Base-by-base conservation (phyloP, 2,888 invertebrate genomes). In the Cremastinae sp. region DNA sequence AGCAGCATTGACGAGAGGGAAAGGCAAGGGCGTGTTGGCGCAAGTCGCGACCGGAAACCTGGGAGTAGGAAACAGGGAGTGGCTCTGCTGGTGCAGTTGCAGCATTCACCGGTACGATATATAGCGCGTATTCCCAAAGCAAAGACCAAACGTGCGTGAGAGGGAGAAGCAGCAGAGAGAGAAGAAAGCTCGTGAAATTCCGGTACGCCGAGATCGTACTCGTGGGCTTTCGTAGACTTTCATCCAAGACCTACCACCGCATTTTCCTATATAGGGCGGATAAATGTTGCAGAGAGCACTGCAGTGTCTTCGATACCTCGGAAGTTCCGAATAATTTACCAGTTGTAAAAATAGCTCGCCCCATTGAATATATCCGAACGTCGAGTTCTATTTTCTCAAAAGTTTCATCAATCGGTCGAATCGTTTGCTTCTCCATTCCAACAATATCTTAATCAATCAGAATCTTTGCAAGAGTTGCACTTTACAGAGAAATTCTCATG, bases 71-170 rank as follows among this genome's bases (percentile, higher is more conserved):
- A 75, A 74, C 38, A 79, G 78, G 79, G 78, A 78, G 80, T 79
- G 79, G 78, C 80, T 66, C 74, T 65, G 80, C 74, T 74, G 66
- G 66, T 66, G 80, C 79, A 76, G 64, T 75, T 79, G 74, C 76
- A 76, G 72, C 76, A 73, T 49, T 76, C 71, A 61, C 36, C 43
- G 41, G 45, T 34, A 28, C 36, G 69, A 75, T 74, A n/a, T n/a
- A 76, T 71, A 43, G 61, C 68, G 22, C 34, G 59, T 68, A 36
- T 65, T 74, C 56, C 70, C 62, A 58, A 45, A 61, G 59, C 43
- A 45, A 62, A 54, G 45, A 38, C 12, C 14, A 34, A 14, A 53
- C 45, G 18, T 66, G 49, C 56, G 49, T 36, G n/a, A 34, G 41
- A 47, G 49, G 34, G 36, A 20, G 28, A 28, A 28, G 5, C 5